Evolutionary conservation across 1,140 invertebrate species (phyloP).

Genomic region (Sarcophaga bullata): DNA sequence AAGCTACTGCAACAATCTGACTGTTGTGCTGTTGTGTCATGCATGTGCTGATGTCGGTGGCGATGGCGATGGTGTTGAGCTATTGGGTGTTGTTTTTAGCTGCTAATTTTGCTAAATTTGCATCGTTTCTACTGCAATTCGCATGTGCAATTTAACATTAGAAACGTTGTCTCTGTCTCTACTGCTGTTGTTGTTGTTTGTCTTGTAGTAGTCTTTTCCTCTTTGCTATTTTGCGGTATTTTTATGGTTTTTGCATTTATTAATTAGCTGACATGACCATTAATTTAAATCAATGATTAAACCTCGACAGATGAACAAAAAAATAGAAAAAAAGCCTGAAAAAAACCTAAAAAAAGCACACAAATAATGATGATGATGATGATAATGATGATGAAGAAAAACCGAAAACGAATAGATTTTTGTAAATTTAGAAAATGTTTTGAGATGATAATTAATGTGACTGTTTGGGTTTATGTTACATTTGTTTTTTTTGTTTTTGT

Average conservation of each 20-base stretch:
- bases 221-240: slow-evolving; percentile 41
- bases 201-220: no score
- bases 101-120: background rate
- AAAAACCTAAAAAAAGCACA: background rate
- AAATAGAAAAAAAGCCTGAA: no score
- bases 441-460: no score
- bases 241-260: slow-evolving; percentile 63
- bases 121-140: background rate
- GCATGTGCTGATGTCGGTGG: background rate
- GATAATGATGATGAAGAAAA: no score
- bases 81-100: slow-evolving; percentile 15
- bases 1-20: background rate
- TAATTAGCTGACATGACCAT: slow-evolving; percentile 65
- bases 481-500: no score
- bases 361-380: background rate
- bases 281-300: slow-evolving; percentile 65
- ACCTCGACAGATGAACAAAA: background rate
- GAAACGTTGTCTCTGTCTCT: background rate
- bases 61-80: background rate
- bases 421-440: no score
- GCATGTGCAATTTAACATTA: background rate
- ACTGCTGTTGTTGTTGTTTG: background rate
- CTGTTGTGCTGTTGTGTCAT: background rate
- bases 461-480: no score
- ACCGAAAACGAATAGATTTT: no score